These are phyloP conservation scores for Penaeus japonicus DNA, from an alignment of 1,140 invertebrate genomes.

Conservation along the genomic window DNA sequence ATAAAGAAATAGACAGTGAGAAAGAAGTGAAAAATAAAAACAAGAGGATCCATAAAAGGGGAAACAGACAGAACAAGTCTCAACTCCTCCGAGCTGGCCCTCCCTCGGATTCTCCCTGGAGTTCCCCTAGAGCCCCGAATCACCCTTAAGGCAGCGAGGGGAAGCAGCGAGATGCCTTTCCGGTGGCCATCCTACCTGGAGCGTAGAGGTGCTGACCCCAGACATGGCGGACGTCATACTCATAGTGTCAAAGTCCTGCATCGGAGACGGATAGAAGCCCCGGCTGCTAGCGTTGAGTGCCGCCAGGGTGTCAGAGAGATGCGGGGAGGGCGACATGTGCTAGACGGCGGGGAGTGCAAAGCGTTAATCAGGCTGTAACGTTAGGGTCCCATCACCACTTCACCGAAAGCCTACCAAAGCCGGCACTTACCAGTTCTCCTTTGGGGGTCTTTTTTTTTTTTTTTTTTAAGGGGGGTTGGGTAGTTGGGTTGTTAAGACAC, in stretches of 20 bases:
- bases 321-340: slow-evolving; percentile 4
- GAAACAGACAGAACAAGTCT: no score
- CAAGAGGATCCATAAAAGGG: no score
- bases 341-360: slow-evolving; percentile 18
- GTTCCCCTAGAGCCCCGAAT: background rate
- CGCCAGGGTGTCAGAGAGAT: slow-evolving; percentile 41
- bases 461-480: no score
- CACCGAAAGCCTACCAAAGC: slow-evolving; percentile 41
- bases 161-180: background rate
- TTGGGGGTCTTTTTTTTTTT: no score
- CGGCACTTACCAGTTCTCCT: background rate
- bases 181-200: slow-evolving; percentile 50
- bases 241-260: slow-evolving; percentile 59
- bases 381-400: slow-evolving; percentile 13
- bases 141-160: background rate
- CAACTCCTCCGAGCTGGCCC: no score
- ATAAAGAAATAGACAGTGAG: no score
- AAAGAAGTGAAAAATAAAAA: no score
- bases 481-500: no score
- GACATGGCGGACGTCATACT: slow-evolving; percentile 54
- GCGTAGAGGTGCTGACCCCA: slow-evolving; percentile 58
- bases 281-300: slow-evolving; percentile 40
- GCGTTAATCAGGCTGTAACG: background rate
- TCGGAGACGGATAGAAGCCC: slow-evolving; percentile 46
- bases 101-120: background rate